Evolutionary conservation across 1,140 invertebrate species (phyloP).

Genomic region (Bradynema listronoti): DNA sequence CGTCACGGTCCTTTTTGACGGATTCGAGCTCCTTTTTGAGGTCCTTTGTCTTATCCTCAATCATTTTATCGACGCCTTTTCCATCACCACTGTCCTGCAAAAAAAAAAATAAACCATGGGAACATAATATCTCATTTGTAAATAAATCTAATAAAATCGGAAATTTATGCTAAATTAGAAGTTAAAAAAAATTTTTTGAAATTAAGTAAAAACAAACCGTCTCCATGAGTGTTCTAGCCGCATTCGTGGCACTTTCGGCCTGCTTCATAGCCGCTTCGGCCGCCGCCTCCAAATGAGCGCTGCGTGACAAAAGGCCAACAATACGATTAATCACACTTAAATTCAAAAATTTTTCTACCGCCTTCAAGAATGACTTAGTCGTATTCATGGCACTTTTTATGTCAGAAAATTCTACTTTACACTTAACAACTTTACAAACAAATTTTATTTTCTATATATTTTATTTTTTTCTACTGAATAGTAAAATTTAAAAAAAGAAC

Average conservation of each 20-base stretch:
- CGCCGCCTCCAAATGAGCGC: conserved; percentile 51
- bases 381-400: too few relatives aligned
- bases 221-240: conserved; percentile 52
- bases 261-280: conserved; percentile 55
- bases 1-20: conserved; percentile 47
- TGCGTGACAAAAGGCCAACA: conserved; percentile 43
- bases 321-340: conserved; percentile 55
- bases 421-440: too few relatives aligned
- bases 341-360: too few relatives aligned
- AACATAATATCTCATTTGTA: not conserved
- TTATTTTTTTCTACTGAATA: not conserved
- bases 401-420: too few relatives aligned
- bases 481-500: conserved; percentile 15
- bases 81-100: not conserved
- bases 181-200: not conserved
- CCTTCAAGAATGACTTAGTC: conserved; percentile 19
- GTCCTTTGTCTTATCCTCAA: not conserved
- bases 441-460: too few relatives aligned
- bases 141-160: too few relatives aligned
- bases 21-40: conserved; percentile 31
- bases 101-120: not conserved
- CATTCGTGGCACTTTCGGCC: conserved; percentile 51
- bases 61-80: not conserved
- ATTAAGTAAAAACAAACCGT: conserved; percentile 43
- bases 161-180: too few relatives aligned